phyloP scores from a whole-genome alignment of 2,797 vertebrate genomes.

The Gobio occitaniae region DNA sequence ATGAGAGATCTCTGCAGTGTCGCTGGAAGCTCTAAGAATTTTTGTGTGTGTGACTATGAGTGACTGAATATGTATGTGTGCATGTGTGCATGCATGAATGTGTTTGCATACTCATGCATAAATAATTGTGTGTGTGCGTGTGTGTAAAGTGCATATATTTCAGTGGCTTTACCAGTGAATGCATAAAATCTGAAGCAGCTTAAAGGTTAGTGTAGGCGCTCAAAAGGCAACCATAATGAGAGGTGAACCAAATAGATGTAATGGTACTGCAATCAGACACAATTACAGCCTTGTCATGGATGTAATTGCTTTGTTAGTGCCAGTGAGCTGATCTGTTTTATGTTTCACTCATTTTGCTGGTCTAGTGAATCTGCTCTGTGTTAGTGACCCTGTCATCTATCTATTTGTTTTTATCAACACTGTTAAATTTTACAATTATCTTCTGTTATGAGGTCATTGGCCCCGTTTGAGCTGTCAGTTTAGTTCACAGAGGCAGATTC shows the following conservation, averaged over 20 bases:
- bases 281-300: constrained; percentile 80
- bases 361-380: constrained; percentile 48
- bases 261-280: constrained; percentile 75
- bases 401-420: constrained; percentile 71
- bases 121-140: constrained; percentile 58
- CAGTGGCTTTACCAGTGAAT: constrained; percentile 60
- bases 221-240: constrained; percentile 70
- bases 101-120: constrained; percentile 46
- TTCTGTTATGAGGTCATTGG: constrained; percentile 7
- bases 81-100: constrained; percentile 45
- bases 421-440: constrained; percentile 32
- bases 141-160: constrained; percentile 48
- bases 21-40: constrained; percentile 58
- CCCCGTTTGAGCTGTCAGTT: constrained; percentile 16
- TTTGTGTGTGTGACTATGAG: constrained; percentile 34
- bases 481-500: constrained; percentile 48
- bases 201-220: constrained; percentile 71
- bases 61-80: constrained; percentile 63
- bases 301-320: constrained; percentile 79
- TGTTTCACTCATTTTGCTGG: constrained; percentile 67
- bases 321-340: constrained; percentile 77
- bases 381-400: constrained; percentile 38
- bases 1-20: constrained; percentile 71
- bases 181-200: constrained; percentile 71
- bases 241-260: constrained; percentile 75